A percentile compares a stretch with the other conserved stretches of the same genome.
Evolutionary conservation across 2,797 vertebrate species (phyloP).

Genomic region (Mus spretus): DNA sequence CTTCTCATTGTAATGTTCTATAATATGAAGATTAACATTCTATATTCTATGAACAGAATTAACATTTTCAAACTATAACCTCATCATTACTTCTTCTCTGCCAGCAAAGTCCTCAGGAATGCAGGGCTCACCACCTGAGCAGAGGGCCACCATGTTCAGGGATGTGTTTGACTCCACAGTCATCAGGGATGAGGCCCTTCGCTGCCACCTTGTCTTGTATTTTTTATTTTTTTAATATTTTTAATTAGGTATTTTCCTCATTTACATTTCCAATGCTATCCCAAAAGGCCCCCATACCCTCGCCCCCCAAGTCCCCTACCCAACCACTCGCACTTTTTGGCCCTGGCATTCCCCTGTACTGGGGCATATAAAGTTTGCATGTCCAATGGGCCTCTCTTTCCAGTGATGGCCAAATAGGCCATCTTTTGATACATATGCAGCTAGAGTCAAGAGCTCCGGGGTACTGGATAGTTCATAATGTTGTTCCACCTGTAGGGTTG

Average conservation of each 20-base stretch:
- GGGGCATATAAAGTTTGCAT: no score
- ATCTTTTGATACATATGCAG: no score
- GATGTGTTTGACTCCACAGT: slow-evolving; percentile 95
- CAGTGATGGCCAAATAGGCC: no score
- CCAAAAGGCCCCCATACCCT: slow-evolving; percentile 85
- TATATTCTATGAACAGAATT: not conserved
- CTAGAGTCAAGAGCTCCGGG: no score
- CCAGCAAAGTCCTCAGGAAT: slow-evolving; percentile 77
- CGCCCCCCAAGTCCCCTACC: no score
- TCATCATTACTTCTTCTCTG: not conserved
- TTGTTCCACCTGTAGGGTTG: no score
- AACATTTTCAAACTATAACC: not conserved
- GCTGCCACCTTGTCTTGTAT: slow-evolving; percentile 90
- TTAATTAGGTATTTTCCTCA: no score
- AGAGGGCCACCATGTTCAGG: slow-evolving; percentile 90
- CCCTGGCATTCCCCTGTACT: no score
- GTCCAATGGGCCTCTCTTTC: no score
- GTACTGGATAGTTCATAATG: no score
- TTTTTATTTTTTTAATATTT: no score
- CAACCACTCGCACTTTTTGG: no score
- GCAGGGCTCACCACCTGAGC: slow-evolving; percentile 92
- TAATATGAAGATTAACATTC: not conserved
- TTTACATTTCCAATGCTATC: slow-evolving; percentile 70
- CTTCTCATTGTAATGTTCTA: not conserved
- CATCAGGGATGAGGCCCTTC: slow-evolving; percentile 94